Base-by-base conservation (phyloP, 1,140 invertebrate species). In the Eriosoma lanigerum region DNA sequence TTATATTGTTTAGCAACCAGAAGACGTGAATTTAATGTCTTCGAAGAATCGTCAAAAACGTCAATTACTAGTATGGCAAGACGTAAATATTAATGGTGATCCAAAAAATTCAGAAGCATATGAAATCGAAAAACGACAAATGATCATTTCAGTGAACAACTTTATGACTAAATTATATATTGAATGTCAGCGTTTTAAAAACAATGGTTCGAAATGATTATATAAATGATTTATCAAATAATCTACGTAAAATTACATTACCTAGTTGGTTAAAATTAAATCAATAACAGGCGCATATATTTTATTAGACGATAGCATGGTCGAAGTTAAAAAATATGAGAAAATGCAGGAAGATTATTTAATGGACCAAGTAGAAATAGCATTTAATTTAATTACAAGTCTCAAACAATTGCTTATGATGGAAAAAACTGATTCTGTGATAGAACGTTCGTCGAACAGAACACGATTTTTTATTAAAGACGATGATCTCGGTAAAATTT, bases 391-490 rank as follows among this genome's bases (percentile, higher is more conserved):
- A 46, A 56, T 78, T 12, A 78, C 73, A 10, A 60, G 56, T 5
- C 73, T 78, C 13, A 60, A 38, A 12, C 29, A 78, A 13, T 60
- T 78, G 32, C 73, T 78, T 4, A 78, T 56, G 8, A 60, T 78
- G 73, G 73, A 78, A n/a, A 78, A 78, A 60, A 78, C 73, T 12
- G 73, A 78, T n/a, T 38, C 73, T 2, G 56, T 78, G 1, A 78
- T 78, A 56, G 73, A 78, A 21, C 32, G 17, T 46, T 78, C 73
- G 73, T 62, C 60, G 15, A 78, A 78, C 56, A 78, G 38, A 19
- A 78, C 73, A 4, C 38, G 56, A 46, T 78, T 78, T 60, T 78
- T 78, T 17, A 78, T 60, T 48, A 60, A 2, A n/a, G 8, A 75
- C 52, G 29, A 75, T 21, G 48, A 78, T 38, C n/a, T 9, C 3